Evolutionary conservation across 1,140 invertebrate genomes (phyloP), one percentile per base, ranked within the genome.

Genomic region (Scaptomyza graminum): DNA sequence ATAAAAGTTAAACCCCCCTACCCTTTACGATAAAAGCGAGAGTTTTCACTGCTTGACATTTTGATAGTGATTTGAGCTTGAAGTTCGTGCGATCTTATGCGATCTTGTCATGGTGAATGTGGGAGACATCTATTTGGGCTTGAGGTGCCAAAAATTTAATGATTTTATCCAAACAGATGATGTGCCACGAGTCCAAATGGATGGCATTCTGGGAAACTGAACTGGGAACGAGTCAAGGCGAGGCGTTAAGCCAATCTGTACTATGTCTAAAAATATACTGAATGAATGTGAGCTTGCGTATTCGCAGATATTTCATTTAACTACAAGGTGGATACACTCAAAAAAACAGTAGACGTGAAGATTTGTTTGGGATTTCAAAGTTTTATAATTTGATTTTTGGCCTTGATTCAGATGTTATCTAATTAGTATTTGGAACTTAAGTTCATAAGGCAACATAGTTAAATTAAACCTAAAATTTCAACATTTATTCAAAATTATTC

Each of bases 21-120:
- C n/a, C 66, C 37, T 43, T 11, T 2, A 13, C 15, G 11, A 82
- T 64, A 78, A 82, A 83, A 82, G 61, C 74, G 69, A 82, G 82
- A 81, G 78, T 81, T 43, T 65, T 67, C 59, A 15, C 15, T 22
- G 34, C 47, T 54, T 43, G 54, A 65, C 57, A 28, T 52, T 73
- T 72, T 59, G 67, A 69, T 65, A 64, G 49, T 60, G 22, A 59
- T 25, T 50, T 59, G 63, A 84, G 76, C 62, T 71, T 50, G 64
- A 52, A 11, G 8, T n/a, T n/a, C n/a, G n/a, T n/a, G n/a, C n/a
- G n/a, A n/a, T n/a, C n/a, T 13, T n/a, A n/a, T 7, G 11, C 13
- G 4, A 18, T 6, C 43, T 15, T 46, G 9, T 12, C 55, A 31
- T 13, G 13, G 16, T 47, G 44, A 22, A 16, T 18, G 44, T n/a